phyloP scores from a whole-genome alignment of 1,140 invertebrate species.

The Matsumurasca onukii region DNA sequence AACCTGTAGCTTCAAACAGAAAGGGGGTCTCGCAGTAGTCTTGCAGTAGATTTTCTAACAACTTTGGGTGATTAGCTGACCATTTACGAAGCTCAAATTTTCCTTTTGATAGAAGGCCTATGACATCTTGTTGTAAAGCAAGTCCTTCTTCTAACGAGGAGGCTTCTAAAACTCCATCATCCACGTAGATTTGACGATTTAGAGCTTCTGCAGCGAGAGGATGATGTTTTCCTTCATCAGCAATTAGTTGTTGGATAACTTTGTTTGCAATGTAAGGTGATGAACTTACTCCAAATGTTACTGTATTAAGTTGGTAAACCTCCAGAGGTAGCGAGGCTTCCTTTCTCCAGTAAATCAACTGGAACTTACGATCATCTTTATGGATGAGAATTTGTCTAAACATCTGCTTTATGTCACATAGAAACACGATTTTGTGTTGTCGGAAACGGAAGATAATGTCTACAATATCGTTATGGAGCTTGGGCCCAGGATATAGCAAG shows the following conservation, averaged over 20 bases:
- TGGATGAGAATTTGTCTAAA: no score
- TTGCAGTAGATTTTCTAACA: neutral
- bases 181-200: neutral
- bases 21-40: neutral
- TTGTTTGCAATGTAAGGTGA: neutral
- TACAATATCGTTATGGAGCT: neutral
- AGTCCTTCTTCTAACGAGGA: neutral
- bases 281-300: neutral
- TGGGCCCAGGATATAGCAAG: neutral
- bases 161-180: neutral
- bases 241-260: slow-evolving; percentile 2
- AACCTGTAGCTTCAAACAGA: neutral
- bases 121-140: neutral
- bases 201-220: neutral
- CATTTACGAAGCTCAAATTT: slow-evolving; percentile 6
- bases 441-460: neutral
- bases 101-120: neutral
- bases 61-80: neutral
- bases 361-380: neutral
- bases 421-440: neutral
- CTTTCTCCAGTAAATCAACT: neutral
- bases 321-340: neutral
- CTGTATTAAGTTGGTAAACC: neutral
- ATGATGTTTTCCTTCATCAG: neutral
- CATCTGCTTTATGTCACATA: neutral